phyloP scores from a whole-genome alignment of 2,113 vertebrate species.

The Gnathonemus longibarbis region DNA sequence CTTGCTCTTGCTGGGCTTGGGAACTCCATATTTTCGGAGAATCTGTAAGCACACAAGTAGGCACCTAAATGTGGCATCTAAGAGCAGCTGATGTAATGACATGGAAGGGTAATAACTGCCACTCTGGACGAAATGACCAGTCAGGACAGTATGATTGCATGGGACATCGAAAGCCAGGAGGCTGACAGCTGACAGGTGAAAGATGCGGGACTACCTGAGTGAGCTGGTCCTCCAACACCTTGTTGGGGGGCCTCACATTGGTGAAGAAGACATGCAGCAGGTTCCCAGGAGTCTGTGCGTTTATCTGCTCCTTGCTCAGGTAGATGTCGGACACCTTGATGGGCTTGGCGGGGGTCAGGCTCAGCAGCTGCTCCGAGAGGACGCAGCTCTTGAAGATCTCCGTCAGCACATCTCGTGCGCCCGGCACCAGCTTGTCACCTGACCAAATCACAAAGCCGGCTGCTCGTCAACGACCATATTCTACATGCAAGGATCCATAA shows the following conservation, averaged over 20 bases:
- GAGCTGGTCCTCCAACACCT: constrained; percentile 91
- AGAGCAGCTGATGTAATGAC: not conserved
- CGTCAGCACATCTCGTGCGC: constrained; percentile 82
- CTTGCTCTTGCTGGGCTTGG: constrained; percentile 90
- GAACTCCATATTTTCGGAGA: constrained; percentile 84
- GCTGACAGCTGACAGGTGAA: not conserved
- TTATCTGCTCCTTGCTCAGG: constrained; percentile 96
- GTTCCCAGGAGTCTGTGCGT: constrained; percentile 87
- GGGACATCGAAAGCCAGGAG: not conserved
- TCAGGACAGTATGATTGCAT: not conserved
- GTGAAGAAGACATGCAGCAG: constrained; percentile 91
- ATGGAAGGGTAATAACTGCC: not conserved
- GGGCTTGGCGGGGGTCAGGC: constrained; percentile 81
- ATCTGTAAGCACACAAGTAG: constrained; percentile 59
- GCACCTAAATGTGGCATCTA: not conserved
- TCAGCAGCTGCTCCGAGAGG: constrained; percentile 88
- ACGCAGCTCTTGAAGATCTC: constrained; percentile 95
- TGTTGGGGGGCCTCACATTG: constrained; percentile 86
- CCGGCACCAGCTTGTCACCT: constrained; percentile 87
- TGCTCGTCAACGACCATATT: not conserved
- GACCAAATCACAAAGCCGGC: not conserved
- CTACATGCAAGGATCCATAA: not conserved
- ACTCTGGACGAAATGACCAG: not conserved
- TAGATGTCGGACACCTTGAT: constrained; percentile 90
- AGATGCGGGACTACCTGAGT: constrained; percentile 70